Evolutionary conservation across 2,888 invertebrate genomes (phyloP), one percentile per base, ranked within the genome.

Genomic region (Drosophila picticornis): DNA sequence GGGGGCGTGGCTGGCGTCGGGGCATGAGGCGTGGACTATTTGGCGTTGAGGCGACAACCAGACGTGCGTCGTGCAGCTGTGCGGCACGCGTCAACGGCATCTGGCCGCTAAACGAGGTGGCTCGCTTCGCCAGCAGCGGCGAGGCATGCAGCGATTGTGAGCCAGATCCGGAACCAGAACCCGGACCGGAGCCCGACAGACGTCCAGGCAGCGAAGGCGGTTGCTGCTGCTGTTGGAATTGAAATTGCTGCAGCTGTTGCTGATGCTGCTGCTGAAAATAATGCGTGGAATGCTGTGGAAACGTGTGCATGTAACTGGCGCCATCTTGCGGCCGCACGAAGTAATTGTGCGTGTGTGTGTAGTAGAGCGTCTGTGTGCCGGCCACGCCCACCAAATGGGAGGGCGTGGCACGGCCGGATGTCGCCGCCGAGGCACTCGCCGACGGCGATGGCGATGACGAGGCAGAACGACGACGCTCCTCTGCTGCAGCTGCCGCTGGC

Each of bases 21-120:
- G 95, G 95, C 94, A 96, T 91, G 76, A 96, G 93, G 72, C 96
- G 94, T 31, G 96, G 96, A 90, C 96, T 96, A 89, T 95, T 96
- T 57, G 96, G 96, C 34, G 96, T 96, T 73, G 96, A 96, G 56
- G 80, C 74, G 25, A 79, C 70, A 31, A 72, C 69, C 40, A 69
- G 69, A 46, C 65, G 75, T 36, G 74, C 57, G 40, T 72, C 81
- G 22, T 84, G 88, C 66, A 81, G 34, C 68, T 91, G 91, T 5
- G 78, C 75, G 22, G 78, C 78, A 4, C 78, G 78, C 27, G 80
- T 84, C 67, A 92, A 32, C 27, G 92, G 92, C 55, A 92, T 90
- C 40, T 92, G 91, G 16, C 92, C 92, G 71, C 92, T 93, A 57
- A 93, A 92, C 7, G 92, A 92, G 19, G 90, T 92, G 68, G 92